Evolutionary conservation across 2,797 vertebrate genomes (phyloP).

Genomic region (Lepus oiostolus): DNA sequence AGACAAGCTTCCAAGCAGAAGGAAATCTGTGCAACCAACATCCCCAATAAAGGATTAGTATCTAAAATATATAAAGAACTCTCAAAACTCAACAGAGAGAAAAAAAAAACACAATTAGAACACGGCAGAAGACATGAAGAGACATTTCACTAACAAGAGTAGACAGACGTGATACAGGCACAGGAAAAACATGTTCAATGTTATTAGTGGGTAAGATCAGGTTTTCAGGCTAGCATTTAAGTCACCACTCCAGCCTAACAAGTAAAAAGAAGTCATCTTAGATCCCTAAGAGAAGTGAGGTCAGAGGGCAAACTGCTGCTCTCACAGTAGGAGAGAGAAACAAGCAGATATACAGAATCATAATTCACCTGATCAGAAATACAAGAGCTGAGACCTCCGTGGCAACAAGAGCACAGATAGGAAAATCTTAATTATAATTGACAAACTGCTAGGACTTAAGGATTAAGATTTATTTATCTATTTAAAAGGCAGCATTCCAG

Average conservation of each 20-base stretch:
- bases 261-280: not conserved
- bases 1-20: not conserved
- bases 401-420: not conserved
- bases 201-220: not conserved
- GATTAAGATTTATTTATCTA: too few species aligned
- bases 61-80: conserved; percentile 26
- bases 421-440: not conserved
- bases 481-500: too few species aligned
- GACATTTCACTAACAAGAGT: not conserved
- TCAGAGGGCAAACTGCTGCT: not conserved
- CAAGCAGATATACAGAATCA: not conserved
- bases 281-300: not conserved
- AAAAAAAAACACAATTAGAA: not conserved
- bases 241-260: not conserved
- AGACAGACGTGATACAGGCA: not conserved
- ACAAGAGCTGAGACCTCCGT: not conserved
- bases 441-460: not conserved
- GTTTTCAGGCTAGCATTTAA: not conserved
- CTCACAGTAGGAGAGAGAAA: not conserved
- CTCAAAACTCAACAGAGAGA: not conserved
- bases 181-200: not conserved
- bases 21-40: conserved; percentile 27
- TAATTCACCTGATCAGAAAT: not conserved
- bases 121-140: not conserved
- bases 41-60: not conserved